These are phyloP conservation scores for Melopsittacus undulatus DNA, from an alignment of 2,797 vertebrate genomes.

Conservation along the genomic window DNA sequence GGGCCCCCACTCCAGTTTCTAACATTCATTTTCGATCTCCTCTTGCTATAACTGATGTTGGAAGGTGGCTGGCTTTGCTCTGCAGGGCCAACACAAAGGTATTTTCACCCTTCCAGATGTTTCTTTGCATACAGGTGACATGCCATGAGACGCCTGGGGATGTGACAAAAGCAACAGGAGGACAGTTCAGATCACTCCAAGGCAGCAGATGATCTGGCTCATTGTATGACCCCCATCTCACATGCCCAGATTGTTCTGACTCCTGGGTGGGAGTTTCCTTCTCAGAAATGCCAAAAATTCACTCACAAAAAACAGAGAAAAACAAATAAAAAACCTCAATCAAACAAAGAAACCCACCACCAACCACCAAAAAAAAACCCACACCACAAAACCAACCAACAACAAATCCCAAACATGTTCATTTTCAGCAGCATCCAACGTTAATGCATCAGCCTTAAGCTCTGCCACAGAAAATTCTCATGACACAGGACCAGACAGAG, in stretches of 20 bases:
- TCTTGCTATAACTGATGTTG: not conserved
- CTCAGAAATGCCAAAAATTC: not conserved
- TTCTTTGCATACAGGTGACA: not conserved
- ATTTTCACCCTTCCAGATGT: not conserved
- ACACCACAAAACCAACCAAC: not conserved
- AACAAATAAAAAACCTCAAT: not conserved
- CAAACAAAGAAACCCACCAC: not conserved
- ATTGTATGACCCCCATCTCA: not conserved
- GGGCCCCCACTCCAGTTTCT: not conserved
- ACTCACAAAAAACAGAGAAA: not conserved
- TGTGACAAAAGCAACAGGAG: not conserved
- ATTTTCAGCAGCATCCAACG: not conserved
- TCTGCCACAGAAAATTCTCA: not conserved
- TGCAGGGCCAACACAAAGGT: not conserved
- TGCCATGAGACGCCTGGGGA: not conserved
- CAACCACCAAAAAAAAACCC: not conserved
- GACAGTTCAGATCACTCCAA: not conserved
- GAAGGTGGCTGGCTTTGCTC: not conserved
- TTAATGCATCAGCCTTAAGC: not conserved
- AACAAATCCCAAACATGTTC: rapidly evolving
- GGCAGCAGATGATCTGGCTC: not conserved
- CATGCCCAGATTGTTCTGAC: not conserved
- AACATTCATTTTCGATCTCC: not conserved
- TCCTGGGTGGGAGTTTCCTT: not conserved
- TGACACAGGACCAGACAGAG: not conserved